These are phyloP conservation scores for Drosophila rubida DNA, from an alignment of 2,888 invertebrate species.

Conservation along the genomic window DNA sequence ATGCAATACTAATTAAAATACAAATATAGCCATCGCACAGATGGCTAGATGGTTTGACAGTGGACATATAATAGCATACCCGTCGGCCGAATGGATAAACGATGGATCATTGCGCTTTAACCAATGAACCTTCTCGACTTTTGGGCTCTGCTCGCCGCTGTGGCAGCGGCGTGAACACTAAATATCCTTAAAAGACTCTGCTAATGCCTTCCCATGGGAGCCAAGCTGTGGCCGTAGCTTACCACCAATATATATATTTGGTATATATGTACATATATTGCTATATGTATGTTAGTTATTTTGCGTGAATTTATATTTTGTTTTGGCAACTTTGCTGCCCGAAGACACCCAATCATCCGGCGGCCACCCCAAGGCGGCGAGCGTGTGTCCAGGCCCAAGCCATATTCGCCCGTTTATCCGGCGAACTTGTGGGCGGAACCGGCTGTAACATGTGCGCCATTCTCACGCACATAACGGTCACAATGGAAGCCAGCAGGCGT, in stretches of 20 bases:
- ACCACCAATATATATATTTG: conserved; percentile 62
- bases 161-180: conserved; percentile 13
- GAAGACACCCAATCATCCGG: conserved; percentile 25
- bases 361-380: neutral
- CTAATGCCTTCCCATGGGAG: conserved; percentile 27
- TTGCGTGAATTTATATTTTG: conserved; percentile 77
- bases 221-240: conserved; percentile 43
- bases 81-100: conserved; percentile 1
- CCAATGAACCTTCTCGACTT: conserved; percentile 35
- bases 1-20: conserved; percentile 42
- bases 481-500: conserved; percentile 36
- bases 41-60: neutral
- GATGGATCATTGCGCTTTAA: conserved; percentile 36
- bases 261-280: conserved; percentile 52
- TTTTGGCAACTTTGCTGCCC: conserved; percentile 27
- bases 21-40: conserved; percentile 19
- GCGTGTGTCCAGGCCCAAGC: neutral
- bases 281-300: conserved; percentile 34
- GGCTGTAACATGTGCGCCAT: conserved; percentile 63
- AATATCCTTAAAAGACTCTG: conserved; percentile 26
- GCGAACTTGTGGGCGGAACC: conserved; percentile 33
- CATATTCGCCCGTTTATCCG: neutral
- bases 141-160: conserved; percentile 3
- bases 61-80: neutral
- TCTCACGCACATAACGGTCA: conserved; percentile 68